These are phyloP conservation scores for Rugalucina vietnamica DNA, from an alignment of 2,888 invertebrate species.

Conservation along the genomic window DNA sequence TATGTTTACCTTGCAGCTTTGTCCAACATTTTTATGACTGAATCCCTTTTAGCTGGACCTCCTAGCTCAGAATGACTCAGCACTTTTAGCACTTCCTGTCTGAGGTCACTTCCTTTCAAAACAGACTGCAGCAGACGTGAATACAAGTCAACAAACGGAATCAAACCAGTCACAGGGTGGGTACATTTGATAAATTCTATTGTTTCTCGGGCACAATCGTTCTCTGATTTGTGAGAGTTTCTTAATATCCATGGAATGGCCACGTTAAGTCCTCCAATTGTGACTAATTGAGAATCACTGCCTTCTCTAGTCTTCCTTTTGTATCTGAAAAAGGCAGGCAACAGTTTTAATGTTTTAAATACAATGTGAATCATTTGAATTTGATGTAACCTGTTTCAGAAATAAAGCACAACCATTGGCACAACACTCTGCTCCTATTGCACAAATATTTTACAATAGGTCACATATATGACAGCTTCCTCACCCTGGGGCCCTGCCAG, in stretches of 20 bases:
- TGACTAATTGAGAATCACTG: conserved; percentile 74
- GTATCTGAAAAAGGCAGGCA: conserved; percentile 61
- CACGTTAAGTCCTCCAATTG: conserved; percentile 73
- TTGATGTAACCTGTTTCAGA: too few species aligned
- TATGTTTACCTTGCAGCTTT: conserved; percentile 69
- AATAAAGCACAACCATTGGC: too few species aligned
- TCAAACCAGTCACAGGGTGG: conserved; percentile 73
- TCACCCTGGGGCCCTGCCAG: too few species aligned
- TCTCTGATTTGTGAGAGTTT: conserved; percentile 73
- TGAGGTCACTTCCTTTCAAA: conserved; percentile 73
- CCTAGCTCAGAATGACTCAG: conserved; percentile 70
- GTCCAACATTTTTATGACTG: conserved; percentile 63
- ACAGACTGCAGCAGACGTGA: conserved; percentile 75
- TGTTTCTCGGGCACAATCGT: conserved; percentile 72
- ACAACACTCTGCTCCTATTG: too few species aligned
- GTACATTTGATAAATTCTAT: conserved; percentile 77
- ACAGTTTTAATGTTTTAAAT: not conserved
- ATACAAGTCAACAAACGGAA: conserved; percentile 75
- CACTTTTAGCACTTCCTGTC: conserved; percentile 64
- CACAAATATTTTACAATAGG: too few species aligned
- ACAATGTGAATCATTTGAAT: not conserved
- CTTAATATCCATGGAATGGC: conserved; percentile 79
- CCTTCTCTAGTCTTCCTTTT: conserved; percentile 50
- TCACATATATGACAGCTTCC: too few species aligned
- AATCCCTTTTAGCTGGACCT: conserved; percentile 68